Evolutionary conservation across 2,797 vertebrate genomes (phyloP), one percentile per base, ranked within the genome.

Genomic region (Sebastes elongatus): DNA sequence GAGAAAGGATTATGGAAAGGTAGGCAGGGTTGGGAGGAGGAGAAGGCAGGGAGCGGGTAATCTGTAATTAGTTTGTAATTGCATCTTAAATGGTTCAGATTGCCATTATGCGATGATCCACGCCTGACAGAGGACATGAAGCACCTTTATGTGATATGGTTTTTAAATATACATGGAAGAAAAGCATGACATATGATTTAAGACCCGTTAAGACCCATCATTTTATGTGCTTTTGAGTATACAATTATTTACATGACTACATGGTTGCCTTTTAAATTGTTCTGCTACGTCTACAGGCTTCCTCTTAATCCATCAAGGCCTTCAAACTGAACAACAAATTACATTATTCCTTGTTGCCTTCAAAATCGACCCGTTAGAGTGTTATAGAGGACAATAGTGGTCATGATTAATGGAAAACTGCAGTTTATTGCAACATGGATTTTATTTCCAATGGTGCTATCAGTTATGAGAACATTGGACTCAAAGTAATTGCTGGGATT

Each of bases 41-140:
- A 71, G 86, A 78, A 82, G 69, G 66, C 71, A 74, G n/a, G 33
- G 74, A 82, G 76, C 35, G 69, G 53, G 80, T 87, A 88, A 91
- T 89, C 88, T 90, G 88, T 90, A 89, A 92, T 92, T 90, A 92
- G 77, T 81, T 80, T 89, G 84, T 87, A 93, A 91, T 85, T 91
- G 71, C 85, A 80, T 91, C 10, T 87, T 82, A 82, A 72, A 74
- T 78, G 77, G 64, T 78, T 82, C 23, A 49, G 70, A 71, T 82
- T 77, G 76, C 71, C 74, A 67, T 83, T 87, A 70, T 87, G 78
- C 74, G 30, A 46, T 82, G 85, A 92, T 87, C 71, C 82, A 20
- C 74, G 81, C 83, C 32, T 83, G 81, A 81, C 56, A 59, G 70
- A 61, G 42, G 53, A 75, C 80, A 38, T 49, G 81, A 80, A 80